Evolutionary conservation across 2,797 vertebrate species (phyloP).

Genomic region (Macropus fuliginosus): DNA sequence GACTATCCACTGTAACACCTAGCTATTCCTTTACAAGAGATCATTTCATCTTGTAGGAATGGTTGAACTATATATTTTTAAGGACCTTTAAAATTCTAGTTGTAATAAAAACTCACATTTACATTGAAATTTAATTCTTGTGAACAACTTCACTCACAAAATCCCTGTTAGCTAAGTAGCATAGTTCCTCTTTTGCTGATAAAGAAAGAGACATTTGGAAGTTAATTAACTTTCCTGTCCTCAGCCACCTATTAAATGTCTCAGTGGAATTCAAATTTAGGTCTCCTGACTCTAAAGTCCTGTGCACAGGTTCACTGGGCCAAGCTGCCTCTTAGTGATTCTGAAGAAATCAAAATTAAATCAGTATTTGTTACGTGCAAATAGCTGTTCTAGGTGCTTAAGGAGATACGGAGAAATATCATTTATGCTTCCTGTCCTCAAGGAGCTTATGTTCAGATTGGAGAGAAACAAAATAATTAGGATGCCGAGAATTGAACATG

Average conservation of each 20-base stretch:
- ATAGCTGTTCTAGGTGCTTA: background rate
- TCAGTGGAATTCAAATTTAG: background rate
- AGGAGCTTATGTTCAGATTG: background rate
- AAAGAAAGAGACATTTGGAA: background rate
- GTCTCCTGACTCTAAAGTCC: background rate
- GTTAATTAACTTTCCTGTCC: conserved; percentile 41
- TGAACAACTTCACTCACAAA: background rate
- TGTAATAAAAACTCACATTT: background rate
- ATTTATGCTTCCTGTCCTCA: background rate
- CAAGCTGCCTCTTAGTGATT: background rate
- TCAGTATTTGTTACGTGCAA: background rate
- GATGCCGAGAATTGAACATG: background rate
- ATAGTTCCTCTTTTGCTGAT: background rate
- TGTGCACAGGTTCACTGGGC: background rate
- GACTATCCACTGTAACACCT: background rate
- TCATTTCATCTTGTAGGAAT: background rate
- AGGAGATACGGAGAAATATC: background rate
- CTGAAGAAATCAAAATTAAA: background rate
- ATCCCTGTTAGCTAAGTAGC: background rate
- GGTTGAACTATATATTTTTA: background rate
- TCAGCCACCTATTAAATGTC: background rate
- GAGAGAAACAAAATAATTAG: background rate
- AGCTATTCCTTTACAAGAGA: background rate
- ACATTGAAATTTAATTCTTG: background rate
- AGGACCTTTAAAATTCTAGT: background rate